These are phyloP conservation scores for Fistularia commersonii DNA, from an alignment of 2,797 vertebrate genomes.

Conservation along the genomic window DNA sequence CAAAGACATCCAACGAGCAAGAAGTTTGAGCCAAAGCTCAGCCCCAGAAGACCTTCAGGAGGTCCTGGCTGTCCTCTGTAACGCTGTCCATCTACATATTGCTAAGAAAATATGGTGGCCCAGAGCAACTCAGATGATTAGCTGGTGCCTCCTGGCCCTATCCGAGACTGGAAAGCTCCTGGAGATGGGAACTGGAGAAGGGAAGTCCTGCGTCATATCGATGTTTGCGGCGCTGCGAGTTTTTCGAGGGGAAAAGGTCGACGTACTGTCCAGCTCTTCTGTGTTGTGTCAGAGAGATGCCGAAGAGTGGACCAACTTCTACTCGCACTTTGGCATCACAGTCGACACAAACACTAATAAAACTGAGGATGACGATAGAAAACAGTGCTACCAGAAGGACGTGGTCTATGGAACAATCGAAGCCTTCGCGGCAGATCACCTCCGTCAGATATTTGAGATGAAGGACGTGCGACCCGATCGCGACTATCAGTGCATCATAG, in stretches of 20 bases:
- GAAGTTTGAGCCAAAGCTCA: neutral
- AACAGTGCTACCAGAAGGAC: conserved; percentile 28
- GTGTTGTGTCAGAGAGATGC: conserved; percentile 36
- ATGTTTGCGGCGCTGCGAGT: conserved; percentile 48
- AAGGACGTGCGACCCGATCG: conserved; percentile 46
- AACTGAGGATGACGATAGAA: conserved; percentile 2
- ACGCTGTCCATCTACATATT: conserved; percentile 9
- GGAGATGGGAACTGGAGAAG: conserved; percentile 54
- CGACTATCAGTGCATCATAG: conserved; percentile 43
- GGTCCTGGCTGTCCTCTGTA: conserved; percentile 22
- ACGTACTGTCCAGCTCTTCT: conserved; percentile 32
- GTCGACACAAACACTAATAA: conserved; percentile 35
- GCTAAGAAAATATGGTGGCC: conserved; percentile 19
- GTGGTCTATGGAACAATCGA: conserved; percentile 46
- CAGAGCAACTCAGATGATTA: conserved; percentile 41
- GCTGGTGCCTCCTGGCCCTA: conserved; percentile 48
- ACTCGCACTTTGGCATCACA: conserved; percentile 12
- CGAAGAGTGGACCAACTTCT: conserved; percentile 15
- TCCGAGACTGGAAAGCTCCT: conserved; percentile 42
- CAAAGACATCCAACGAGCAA: conserved; percentile 4
- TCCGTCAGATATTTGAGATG: conserved; percentile 52
- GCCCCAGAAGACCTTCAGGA: conserved; percentile 17
- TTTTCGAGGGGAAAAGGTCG: conserved; percentile 24
- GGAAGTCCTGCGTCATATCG: conserved; percentile 53
- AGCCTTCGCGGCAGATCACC: conserved; percentile 48